Evolutionary conservation across 1,140 invertebrate genomes (phyloP).

Genomic region (Cydia strobilella): DNA sequence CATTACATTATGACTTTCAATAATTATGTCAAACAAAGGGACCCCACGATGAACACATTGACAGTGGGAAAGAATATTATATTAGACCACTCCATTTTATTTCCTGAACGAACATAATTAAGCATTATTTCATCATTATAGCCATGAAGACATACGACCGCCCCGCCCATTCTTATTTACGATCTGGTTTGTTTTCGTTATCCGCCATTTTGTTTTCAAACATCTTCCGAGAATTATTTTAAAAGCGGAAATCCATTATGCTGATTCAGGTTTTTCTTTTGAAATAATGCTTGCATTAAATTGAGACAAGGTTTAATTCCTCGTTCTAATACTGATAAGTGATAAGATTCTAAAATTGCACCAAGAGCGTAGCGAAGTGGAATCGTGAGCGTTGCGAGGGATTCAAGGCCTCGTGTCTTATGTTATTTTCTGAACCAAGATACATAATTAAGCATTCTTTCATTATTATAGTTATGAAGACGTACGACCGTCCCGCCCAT

Average conservation of each 20-base stretch:
- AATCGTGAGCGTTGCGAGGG: too few relatives aligned
- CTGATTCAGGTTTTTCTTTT: too few relatives aligned
- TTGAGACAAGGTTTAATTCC: too few relatives aligned
- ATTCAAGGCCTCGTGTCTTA: too few relatives aligned
- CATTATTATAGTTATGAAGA: background rate
- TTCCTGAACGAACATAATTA: background rate
- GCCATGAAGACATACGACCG: background rate
- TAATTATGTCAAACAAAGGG: too few relatives aligned
- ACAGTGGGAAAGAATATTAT: background rate
- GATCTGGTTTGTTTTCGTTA: background rate
- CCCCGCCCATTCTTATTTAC: constrained; percentile 6
- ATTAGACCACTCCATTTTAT: background rate
- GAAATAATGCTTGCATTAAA: too few relatives aligned
- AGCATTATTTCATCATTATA: background rate
- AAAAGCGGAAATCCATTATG: too few relatives aligned
- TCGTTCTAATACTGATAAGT: too few relatives aligned
- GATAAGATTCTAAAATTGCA: too few relatives aligned
- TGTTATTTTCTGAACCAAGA: background rate
- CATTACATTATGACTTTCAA: too few relatives aligned
- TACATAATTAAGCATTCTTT: background rate
- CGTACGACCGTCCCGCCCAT: background rate
- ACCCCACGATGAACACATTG: too few relatives aligned
- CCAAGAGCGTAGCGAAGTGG: too few relatives aligned
- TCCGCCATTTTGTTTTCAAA: background rate
- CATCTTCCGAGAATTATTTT: background rate